These are phyloP conservation scores for Lutjanus erythropterus DNA, from an alignment of 2,113 vertebrate genomes.

Conservation along the genomic window DNA sequence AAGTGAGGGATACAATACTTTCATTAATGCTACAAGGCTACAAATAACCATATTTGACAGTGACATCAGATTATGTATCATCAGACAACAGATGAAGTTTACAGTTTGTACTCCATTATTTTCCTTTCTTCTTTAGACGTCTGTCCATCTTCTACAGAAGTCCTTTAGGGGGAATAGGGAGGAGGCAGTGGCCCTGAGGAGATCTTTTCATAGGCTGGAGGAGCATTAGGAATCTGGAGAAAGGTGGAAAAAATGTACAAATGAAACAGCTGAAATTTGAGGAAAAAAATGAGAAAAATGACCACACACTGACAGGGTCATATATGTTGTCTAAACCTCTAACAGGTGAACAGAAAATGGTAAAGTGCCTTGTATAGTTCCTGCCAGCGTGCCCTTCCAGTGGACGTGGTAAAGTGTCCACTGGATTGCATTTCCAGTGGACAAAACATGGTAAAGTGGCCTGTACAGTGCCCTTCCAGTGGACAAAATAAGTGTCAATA, in stretches of 20 bases:
- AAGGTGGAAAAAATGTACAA: slow-evolving; percentile 11
- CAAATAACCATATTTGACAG: slow-evolving; percentile 7
- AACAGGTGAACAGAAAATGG: too few species aligned
- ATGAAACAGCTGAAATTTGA: background rate
- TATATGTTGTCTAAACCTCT: background rate
- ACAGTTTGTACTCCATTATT: slow-evolving; percentile 32
- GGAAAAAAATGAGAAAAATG: too few species aligned
- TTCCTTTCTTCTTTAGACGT: slow-evolving; percentile 25
- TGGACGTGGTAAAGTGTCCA: too few species aligned
- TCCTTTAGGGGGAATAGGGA: slow-evolving; percentile 90
- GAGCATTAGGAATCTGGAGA: slow-evolving; percentile 90
- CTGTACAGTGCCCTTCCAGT: too few species aligned
- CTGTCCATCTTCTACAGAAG: background rate
- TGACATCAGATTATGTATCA: slow-evolving; percentile 12
- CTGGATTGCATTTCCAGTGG: too few species aligned
- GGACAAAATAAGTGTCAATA: too few species aligned
- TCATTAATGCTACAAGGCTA: slow-evolving; percentile 7
- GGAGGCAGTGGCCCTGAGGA: slow-evolving; percentile 86
- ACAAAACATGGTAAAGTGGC: too few species aligned
- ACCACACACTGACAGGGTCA: background rate
- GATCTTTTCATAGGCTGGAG: slow-evolving; percentile 94
- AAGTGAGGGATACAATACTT: slow-evolving; percentile 24
- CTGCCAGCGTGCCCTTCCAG: too few species aligned
- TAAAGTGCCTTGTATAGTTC: too few species aligned
- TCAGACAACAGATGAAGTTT: slow-evolving; percentile 23